Evolutionary conservation across 2,888 invertebrate species (phyloP), one percentile per base, ranked within the genome.

Genomic region (Drosophila engyochracea): DNA sequence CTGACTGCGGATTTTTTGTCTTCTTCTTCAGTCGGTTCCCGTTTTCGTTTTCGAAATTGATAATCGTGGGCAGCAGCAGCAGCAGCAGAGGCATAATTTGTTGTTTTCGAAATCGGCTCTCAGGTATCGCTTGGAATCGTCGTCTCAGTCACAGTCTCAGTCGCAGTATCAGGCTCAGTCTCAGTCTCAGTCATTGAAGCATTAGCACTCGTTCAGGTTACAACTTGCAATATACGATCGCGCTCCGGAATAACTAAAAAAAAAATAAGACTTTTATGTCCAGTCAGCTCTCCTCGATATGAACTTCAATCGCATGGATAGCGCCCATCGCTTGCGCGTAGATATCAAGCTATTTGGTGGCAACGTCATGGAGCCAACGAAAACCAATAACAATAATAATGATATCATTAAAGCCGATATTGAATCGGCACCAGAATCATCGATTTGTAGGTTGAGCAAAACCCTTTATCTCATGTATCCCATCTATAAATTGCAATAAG

Each of bases 251-350:
- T 25, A 47, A 47, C 25, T 16, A 47, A 28, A 3, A 28, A 28
- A 28, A 28, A 28, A 22, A 44, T 4, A 9, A 4, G 7, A 47
- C 9, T 47, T 47, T 47, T 25, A 16, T 25, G 47, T 47, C 7
- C 47, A 47, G 16, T 47, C 25, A 47, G 47, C 47, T 47, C 16
- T 47, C 2, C 47, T 7, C 16, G 22, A 49, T 51, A 91, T 91
- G 91, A 84, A 91, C 79, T 91, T 91, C 35, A 87, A 91, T 85
- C 87, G 89, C 54, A 81, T 83, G 81, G 87, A 91, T 35, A 91
- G 82, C 35, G 73, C 81, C 31, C 82, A 85, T 58, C 85, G 91
- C 31, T 57, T 90, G 14, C 58, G 70, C 28, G 81, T 80, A 22
- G 91, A 91, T 63, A 64, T 70, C 2, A 77, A 78, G 44, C 79